Evolutionary conservation across 2,797 vertebrate genomes (phyloP).

Genomic region (Peromyscus aztecus): DNA sequence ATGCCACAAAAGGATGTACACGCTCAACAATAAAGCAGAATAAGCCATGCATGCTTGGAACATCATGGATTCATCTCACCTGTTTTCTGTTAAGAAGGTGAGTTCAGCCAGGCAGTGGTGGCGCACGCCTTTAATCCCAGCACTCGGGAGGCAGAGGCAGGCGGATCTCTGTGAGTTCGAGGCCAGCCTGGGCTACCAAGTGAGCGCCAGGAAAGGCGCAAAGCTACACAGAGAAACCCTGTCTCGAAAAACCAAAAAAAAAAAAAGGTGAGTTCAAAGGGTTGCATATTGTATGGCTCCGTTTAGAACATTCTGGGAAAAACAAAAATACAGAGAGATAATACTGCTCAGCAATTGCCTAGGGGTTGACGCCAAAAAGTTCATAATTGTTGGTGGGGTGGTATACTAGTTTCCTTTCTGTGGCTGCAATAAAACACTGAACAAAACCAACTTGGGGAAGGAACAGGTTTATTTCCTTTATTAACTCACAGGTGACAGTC

Average conservation of each 20-base stretch:
- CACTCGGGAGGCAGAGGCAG: too few species aligned
- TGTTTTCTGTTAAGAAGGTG: background rate
- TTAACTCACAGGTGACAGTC: background rate
- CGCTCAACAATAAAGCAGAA: background rate
- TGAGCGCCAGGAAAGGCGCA: too few species aligned
- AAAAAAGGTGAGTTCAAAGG: background rate
- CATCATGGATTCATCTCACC: background rate
- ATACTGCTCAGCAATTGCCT: background rate
- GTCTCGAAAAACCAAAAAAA: too few species aligned
- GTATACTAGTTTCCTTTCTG: background rate
- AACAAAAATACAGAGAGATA: background rate
- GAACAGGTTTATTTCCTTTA: background rate
- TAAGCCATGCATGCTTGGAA: background rate
- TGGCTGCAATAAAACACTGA: background rate
- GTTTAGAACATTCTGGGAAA: constrained; percentile 30
- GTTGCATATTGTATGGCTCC: background rate
- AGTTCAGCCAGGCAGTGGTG: too few species aligned
- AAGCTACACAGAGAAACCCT: too few species aligned
- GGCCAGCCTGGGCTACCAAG: too few species aligned
- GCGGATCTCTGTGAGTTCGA: too few species aligned
- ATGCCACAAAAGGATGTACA: background rate
- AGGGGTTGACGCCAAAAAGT: background rate
- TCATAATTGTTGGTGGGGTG: background rate
- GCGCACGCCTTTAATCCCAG: too few species aligned
- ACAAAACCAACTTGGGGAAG: background rate